Evolutionary conservation across 37 sponge, comb jelly and placozoan genomes (phyloP).

Genomic region (Theonella swinhoei): DNA sequence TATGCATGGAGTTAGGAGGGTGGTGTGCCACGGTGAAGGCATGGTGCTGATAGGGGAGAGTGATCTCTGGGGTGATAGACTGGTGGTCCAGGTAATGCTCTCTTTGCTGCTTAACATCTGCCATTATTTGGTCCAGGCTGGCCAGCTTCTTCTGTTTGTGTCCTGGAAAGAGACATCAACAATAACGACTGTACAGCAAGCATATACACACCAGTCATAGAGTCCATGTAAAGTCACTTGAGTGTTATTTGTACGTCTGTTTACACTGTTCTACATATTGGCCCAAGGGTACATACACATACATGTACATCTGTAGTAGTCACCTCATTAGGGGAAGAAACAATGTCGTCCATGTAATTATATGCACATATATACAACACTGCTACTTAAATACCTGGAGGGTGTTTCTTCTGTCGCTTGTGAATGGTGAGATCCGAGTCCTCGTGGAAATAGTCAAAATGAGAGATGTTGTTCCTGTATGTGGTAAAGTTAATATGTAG

Average conservation of each 20-base stretch:
- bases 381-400: conserved; percentile 5
- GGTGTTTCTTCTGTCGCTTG: neutral
- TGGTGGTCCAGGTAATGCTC: conserved; percentile 3
- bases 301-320: no score
- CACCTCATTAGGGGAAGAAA: no score
- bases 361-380: no score
- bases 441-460: conserved; percentile 52
- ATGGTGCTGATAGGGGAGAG: neutral
- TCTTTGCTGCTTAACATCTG: conserved; percentile 8
- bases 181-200: no score
- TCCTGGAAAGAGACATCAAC: no score
- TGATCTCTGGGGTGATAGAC: neutral
- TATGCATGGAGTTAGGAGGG: neutral
- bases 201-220: no score
- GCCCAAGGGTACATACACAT: no score
- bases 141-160: conserved; percentile 36
- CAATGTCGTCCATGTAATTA: no score
- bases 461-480: conserved; percentile 30
- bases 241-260: no score
- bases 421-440: conserved; percentile 12
- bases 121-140: conserved; percentile 41
- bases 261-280: no score
- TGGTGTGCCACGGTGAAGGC: neutral
- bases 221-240: no score
- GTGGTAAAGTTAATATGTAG: no score